Base-by-base conservation (phyloP, 2,797 vertebrate species). In the Phrynocephalus vlangalii region DNA sequence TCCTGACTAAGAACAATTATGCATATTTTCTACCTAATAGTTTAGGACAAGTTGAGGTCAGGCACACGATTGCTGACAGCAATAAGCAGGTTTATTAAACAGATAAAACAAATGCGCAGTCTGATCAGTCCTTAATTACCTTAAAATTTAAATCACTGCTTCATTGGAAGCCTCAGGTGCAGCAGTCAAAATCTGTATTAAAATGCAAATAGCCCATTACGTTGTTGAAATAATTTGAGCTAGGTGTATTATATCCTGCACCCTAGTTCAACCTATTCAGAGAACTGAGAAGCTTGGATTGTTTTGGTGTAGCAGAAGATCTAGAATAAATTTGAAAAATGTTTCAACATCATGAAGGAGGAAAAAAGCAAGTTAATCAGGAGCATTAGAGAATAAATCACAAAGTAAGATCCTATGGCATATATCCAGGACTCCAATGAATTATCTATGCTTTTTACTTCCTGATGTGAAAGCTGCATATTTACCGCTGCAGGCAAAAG, bases 121-220 rank as follows among this genome's bases (percentile, higher is more conserved):
- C 91, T 95, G 73, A 63, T 96, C 87, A 86, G 86, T 88, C 66
- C 91, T 94, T 96, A 95, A 95, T 96, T 96, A 92, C 83, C 89
- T 93, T 91, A 87, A 94, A 93, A 96, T 95, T 95, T 93, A 95
- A 95, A 94, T 90, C 90, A 90, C 83, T 86, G 86, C 86, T 90
- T 95, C 94, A 93, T 89, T 91, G 85, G 78, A 94, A 94, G 93
- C 92, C 93, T 95, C 95, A 94, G 93, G 92, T 95, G 94, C 83
- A 93, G 60, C 44, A 92, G 78, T 93, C 70, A 93, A 94, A 95
- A 93, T 86, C 91, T 93, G 88, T 87, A 95, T 96, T 96, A 95
- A 96, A 96, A 96, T 96, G 94, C 91, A 95, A 96, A 95, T 95
- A 84, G 83, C 77, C 89, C 93, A 95, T 94, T 95, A 95, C 94